A percentile compares a stretch with the other conserved stretches of the same genome.
Conservation (phyloP, 1,140 invertebrate species). For the Triops cancriformis region DNA sequence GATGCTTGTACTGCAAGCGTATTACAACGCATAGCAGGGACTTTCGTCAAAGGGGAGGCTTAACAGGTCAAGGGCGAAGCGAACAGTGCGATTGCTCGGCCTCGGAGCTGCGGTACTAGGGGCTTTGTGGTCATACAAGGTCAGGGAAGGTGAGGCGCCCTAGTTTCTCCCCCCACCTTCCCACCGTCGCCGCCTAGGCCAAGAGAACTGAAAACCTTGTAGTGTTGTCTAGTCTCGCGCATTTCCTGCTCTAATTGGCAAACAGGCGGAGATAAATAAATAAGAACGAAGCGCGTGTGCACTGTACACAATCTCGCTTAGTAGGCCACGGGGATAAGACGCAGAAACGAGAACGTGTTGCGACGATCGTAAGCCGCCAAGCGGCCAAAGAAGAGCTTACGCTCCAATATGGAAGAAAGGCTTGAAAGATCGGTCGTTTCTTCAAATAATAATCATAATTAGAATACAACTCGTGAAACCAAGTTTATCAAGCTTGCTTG, state of each 20-base stretch:
- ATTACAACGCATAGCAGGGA: no score
- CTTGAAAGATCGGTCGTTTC: no score
- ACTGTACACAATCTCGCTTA: background rate
- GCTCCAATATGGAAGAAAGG: no score
- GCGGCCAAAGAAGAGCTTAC: no score
- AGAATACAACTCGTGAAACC: no score
- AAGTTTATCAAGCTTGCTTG: no score
- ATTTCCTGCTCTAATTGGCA: conserved; percentile 10
- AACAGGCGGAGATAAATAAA: background rate
- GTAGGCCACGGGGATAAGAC: background rate
- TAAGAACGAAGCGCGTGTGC: background rate
- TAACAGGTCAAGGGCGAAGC: background rate
- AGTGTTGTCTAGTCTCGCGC: background rate
- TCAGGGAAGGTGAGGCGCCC: background rate
- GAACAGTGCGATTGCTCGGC: background rate
- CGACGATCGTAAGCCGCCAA: background rate
- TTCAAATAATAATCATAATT: no score
- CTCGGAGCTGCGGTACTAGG: background rate
- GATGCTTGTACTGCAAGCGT: no score
- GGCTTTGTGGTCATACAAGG: background rate
- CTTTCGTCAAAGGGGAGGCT: background rate
- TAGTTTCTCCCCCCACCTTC: background rate
- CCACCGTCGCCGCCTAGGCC: no score
- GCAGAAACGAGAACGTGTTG: background rate
- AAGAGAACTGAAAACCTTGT: no score